Percentiles rank a stretch among this genome's conserved stretches.
Evolutionary conservation across 2,113 vertebrate species (phyloP).

Genomic region (Phalacrocorax pelagicus): DNA sequence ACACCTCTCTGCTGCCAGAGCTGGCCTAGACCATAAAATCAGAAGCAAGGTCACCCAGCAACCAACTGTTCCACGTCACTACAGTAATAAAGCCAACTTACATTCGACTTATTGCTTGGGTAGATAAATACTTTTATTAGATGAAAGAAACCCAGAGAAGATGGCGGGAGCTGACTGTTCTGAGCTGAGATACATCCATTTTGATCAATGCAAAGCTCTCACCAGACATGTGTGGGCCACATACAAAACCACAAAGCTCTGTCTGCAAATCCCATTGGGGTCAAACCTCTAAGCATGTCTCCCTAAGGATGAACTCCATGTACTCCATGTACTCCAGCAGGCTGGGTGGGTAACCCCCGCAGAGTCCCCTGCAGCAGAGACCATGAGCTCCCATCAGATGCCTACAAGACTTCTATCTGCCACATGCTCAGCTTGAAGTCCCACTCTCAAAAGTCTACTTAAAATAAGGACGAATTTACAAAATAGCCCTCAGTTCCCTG

Average conservation of each 20-base stretch:
- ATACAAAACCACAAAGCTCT: not conserved
- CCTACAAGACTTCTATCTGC: not conserved
- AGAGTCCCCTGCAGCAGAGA: not conserved
- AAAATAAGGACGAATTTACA: not conserved
- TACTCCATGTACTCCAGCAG: rapidly evolving
- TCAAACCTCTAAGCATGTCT: not conserved
- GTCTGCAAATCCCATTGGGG: not conserved
- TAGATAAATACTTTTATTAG: conserved; percentile 27
- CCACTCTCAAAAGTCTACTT: not conserved
- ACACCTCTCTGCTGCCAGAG: conserved; percentile 60
- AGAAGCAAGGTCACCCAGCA: conserved; percentile 71
- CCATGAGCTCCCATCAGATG: not conserved
- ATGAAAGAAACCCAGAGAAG: not conserved
- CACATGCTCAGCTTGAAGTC: not conserved
- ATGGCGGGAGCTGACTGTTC: not conserved
- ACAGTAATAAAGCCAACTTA: conserved; percentile 63
- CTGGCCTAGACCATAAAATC: conserved; percentile 66
- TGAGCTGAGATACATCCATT: not conserved
- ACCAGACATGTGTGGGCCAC: not conserved
- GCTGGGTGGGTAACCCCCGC: not conserved
- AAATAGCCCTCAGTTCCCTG: not conserved
- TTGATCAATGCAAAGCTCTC: not conserved
- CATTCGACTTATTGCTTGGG: conserved; percentile 10
- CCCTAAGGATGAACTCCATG: not conserved
- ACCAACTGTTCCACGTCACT: conserved; percentile 58